phyloP scores from a whole-genome alignment of 2,113 vertebrate species.

The Oplegnathus fasciatus region DNA sequence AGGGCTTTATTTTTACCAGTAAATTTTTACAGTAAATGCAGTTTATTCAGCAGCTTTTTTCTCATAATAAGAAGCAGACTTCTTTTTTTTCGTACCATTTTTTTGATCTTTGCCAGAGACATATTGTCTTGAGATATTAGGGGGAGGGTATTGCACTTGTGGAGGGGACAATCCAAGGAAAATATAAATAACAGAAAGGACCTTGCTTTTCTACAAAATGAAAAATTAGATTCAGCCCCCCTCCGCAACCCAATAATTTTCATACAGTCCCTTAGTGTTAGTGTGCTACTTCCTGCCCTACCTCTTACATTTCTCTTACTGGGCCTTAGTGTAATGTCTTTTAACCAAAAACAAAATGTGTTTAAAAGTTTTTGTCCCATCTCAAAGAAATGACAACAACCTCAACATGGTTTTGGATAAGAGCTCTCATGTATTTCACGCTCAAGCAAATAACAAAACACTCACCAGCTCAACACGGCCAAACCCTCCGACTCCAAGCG shows the following conservation, averaged over 20 bases:
- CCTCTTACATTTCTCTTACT: not conserved
- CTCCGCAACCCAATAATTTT: not conserved
- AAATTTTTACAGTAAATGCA: too few species aligned
- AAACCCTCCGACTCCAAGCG: slow-evolving; percentile 87
- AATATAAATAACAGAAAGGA: not conserved
- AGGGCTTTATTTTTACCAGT: too few species aligned
- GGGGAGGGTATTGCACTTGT: not conserved
- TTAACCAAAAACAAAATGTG: not conserved
- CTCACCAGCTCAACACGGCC: slow-evolving; percentile 87
- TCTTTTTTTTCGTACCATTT: too few species aligned
- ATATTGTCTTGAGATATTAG: too few species aligned
- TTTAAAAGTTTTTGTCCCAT: not conserved
- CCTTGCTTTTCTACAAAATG: not conserved
- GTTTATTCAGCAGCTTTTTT: too few species aligned
- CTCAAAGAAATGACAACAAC: not conserved
- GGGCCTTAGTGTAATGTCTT: not conserved
- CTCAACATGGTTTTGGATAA: not conserved
- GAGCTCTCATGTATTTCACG: not conserved
- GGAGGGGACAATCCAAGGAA: not conserved
- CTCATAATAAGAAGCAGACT: too few species aligned
- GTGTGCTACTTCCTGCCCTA: too few species aligned
- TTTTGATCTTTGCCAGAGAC: too few species aligned
- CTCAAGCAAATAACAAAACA: not conserved
- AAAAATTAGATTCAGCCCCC: not conserved
- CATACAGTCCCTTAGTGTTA: not conserved